Conservation (phyloP, 2,888 invertebrate species). For the Synanthedon myopaeformis region DNA sequence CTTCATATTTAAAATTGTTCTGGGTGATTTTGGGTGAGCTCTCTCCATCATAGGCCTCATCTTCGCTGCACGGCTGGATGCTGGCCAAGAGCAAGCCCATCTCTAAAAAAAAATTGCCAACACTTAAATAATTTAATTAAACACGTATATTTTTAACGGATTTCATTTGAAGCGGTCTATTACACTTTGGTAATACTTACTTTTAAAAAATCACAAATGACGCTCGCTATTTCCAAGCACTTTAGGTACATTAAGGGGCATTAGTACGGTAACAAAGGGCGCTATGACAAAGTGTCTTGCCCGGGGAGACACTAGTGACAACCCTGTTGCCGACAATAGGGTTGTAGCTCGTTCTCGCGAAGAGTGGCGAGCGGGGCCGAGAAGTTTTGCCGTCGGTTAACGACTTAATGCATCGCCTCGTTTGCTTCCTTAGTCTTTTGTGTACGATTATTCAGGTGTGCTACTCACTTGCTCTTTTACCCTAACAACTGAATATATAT, state of each 20-base stretch:
- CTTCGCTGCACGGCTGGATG: too few species aligned
- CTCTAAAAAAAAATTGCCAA: too few species aligned
- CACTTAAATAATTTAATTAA: too few species aligned
- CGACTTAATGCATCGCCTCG: slow-evolving; percentile 50
- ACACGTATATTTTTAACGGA: too few species aligned
- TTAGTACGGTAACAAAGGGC: slow-evolving; percentile 52
- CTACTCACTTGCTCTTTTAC: background rate
- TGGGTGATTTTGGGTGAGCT: too few species aligned
- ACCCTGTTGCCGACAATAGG: slow-evolving; percentile 12
- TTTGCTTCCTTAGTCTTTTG: slow-evolving; percentile 17
- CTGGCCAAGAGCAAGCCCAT: too few species aligned
- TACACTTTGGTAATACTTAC: too few species aligned
- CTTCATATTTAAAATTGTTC: too few species aligned
- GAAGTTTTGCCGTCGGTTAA: slow-evolving; percentile 34
- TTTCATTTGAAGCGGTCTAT: too few species aligned
- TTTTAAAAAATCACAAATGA: slow-evolving; percentile 29
- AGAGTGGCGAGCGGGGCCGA: slow-evolving; percentile 17
- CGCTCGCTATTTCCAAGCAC: slow-evolving; percentile 34
- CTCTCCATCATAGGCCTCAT: too few species aligned
- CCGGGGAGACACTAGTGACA: slow-evolving; percentile 6
- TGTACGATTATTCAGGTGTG: background rate
- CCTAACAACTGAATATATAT: too few species aligned
- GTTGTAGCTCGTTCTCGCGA: slow-evolving; percentile 20
- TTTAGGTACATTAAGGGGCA: slow-evolving; percentile 42
- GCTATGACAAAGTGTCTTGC: slow-evolving; percentile 50